A percentile compares a stretch with the other conserved stretches of the same genome.
Evolutionary conservation across 2,797 vertebrate genomes (phyloP).

Genomic region (Limnodromus scolopaceus): DNA sequence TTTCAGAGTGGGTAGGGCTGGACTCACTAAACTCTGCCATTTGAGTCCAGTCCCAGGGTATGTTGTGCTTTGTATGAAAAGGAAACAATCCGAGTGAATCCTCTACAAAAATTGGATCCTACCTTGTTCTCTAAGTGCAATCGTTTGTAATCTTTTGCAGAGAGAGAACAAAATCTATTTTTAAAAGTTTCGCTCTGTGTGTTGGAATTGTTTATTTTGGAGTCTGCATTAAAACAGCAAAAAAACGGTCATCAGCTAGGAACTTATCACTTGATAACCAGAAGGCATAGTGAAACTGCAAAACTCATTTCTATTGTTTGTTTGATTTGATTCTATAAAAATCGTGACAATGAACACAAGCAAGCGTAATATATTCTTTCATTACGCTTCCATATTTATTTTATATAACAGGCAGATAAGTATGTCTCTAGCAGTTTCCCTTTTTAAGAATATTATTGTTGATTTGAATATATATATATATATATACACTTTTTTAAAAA

Average conservation of each 20-base stretch:
- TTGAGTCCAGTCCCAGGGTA: background rate
- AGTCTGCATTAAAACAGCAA: background rate
- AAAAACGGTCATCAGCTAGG: constrained; percentile 20
- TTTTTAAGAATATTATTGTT: constrained; percentile 32
- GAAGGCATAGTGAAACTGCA: constrained; percentile 54
- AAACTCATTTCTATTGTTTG: constrained; percentile 70
- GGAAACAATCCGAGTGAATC: background rate
- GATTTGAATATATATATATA: constrained; percentile 3
- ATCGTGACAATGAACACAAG: constrained; percentile 44
- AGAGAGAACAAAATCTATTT: background rate
- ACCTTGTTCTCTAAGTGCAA: background rate
- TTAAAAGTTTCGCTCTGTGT: background rate
- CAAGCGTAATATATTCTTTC: constrained; percentile 54
- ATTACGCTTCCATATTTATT: constrained; percentile 70
- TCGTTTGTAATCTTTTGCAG: background rate
- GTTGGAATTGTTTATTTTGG: constrained; percentile 31
- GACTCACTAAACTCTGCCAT: background rate
- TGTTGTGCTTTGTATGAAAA: background rate
- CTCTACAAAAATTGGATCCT: background rate
- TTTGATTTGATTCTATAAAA: constrained; percentile 74
- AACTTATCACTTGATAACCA: constrained; percentile 65
- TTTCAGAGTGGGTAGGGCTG: background rate
- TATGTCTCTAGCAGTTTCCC: constrained; percentile 4
- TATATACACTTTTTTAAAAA: background rate
- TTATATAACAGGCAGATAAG: constrained; percentile 41